Conservation (phyloP, 1,140 invertebrate species). For the Drosophila repletoides region DNA sequence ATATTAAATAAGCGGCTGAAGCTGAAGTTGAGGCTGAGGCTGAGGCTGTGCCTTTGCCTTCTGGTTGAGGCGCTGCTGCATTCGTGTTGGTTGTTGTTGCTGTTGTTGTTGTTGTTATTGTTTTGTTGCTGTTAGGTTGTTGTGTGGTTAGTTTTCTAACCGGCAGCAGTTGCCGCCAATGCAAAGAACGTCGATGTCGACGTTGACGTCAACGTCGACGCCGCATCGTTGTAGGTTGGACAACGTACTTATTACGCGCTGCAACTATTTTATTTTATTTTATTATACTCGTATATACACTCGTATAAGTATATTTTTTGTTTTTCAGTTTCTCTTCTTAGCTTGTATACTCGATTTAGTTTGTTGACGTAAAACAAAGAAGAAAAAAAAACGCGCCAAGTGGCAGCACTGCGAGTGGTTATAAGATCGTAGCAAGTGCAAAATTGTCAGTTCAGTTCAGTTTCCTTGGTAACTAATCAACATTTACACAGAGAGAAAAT, state of each 20-base stretch:
- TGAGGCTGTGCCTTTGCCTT: constrained; percentile 9
- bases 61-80: constrained; percentile 36
- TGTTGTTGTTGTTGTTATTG: constrained; percentile 31
- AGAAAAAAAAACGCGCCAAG: constrained; percentile 46
- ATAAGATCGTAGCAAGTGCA: not conserved
- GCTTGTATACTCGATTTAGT: constrained; percentile 70
- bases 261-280: constrained; percentile 32
- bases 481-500: too few relatives aligned
- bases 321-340: not conserved
- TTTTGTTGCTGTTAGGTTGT: constrained; percentile 22
- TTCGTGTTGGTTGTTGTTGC: constrained; percentile 32
- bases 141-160: constrained; percentile 65
- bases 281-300: not conserved
- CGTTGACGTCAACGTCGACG: too few relatives aligned
- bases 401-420: not conserved
- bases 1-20: constrained; percentile 72
- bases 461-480: too few relatives aligned
- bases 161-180: constrained; percentile 59
- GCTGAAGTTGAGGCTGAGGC: constrained; percentile 15
- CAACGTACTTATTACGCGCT: constrained; percentile 54
- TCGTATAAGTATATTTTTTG: not conserved
- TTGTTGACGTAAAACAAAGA: constrained; percentile 70
- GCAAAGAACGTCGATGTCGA: constrained; percentile 52
- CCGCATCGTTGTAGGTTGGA: constrained; percentile 62
- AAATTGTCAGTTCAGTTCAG: too few relatives aligned